phyloP scores from a whole-genome alignment of 1,140 invertebrate species.

The Aphelenchoides avenae region DNA sequence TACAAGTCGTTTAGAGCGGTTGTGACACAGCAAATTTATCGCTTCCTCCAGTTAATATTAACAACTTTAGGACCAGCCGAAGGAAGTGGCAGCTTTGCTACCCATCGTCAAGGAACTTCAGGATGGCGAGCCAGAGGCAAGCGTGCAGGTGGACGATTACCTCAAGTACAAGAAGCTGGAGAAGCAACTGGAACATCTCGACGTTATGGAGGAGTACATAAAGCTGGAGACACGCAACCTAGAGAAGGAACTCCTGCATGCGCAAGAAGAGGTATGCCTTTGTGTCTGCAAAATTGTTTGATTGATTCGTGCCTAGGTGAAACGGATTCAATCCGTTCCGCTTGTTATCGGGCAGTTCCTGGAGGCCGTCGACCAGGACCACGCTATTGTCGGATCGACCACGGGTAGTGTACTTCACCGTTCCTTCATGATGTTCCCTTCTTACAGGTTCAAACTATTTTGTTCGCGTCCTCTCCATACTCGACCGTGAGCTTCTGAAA shows the following conservation, averaged over 20 bases:
- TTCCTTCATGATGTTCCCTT: too few species aligned
- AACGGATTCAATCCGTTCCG: slow-evolving; percentile 92
- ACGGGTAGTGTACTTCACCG: slow-evolving; percentile 66
- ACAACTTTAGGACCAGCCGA: too few species aligned
- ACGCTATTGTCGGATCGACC: slow-evolving; percentile 81
- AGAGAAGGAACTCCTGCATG: slow-evolving; percentile 94
- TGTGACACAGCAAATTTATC: too few species aligned
- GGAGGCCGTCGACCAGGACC: slow-evolving; percentile 95
- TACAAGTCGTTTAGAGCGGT: too few species aligned
- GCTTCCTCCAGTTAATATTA: too few species aligned
- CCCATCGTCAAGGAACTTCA: too few species aligned
- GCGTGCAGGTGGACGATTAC: too few species aligned
- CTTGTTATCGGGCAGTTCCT: slow-evolving; percentile 95
- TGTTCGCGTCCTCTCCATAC: slow-evolving; percentile 86
- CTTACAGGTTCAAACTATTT: slow-evolving; percentile 84
- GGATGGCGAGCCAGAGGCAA: too few species aligned
- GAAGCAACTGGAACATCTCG: slow-evolving; percentile 86
- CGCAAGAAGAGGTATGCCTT: slow-evolving; percentile 73
- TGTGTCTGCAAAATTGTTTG: not conserved
- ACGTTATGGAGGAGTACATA: slow-evolving; percentile 96
- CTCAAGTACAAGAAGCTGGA: slow-evolving; percentile 75
- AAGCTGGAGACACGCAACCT: slow-evolving; percentile 96
- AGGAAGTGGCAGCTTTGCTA: too few species aligned
- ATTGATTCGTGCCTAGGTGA: slow-evolving; percentile 67
- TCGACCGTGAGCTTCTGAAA: slow-evolving; percentile 89